phyloP scores from a whole-genome alignment of 2,888 invertebrate genomes.

The Aethes cnicana region DNA sequence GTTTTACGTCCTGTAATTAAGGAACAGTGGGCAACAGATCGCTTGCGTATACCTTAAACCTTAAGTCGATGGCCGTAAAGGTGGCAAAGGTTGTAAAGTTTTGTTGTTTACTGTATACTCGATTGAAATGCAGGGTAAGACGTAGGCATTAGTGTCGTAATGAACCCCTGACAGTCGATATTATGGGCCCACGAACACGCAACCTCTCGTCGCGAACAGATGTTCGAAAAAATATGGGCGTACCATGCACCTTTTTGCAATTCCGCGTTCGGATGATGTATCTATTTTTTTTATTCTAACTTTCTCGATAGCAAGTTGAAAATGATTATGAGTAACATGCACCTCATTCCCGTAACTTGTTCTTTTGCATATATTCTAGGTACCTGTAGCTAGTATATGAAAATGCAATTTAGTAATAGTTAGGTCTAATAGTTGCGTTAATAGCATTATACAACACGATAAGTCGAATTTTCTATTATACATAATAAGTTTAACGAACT shows the following conservation, averaged over 20 bases:
- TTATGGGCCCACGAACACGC: conserved; percentile 15
- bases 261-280: conserved; percentile 1
- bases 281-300: conserved; percentile 3
- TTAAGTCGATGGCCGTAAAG: not conserved
- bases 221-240: conserved; percentile 17
- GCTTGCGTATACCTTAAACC: not conserved
- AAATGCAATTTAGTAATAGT: no score
- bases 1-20: conserved; percentile 19
- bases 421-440: no score
- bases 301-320: not conserved
- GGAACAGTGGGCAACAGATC: conserved; percentile 15
- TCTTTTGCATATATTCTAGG: no score
- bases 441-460: no score
- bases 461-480: no score
- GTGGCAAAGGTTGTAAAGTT: not conserved
- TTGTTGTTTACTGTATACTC: conserved; percentile 8
- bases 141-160: conserved; percentile 14
- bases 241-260: not conserved
- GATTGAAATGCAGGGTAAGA: conserved; percentile 28
- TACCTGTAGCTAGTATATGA: no score
- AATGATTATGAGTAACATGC: no score
- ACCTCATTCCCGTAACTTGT: no score
- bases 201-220: conserved; percentile 12
- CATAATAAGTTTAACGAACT: no score
- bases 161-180: conserved; percentile 25